Evolutionary conservation across 1,140 invertebrate species (phyloP).

Genomic region (Drosophila pseudoobscura): DNA sequence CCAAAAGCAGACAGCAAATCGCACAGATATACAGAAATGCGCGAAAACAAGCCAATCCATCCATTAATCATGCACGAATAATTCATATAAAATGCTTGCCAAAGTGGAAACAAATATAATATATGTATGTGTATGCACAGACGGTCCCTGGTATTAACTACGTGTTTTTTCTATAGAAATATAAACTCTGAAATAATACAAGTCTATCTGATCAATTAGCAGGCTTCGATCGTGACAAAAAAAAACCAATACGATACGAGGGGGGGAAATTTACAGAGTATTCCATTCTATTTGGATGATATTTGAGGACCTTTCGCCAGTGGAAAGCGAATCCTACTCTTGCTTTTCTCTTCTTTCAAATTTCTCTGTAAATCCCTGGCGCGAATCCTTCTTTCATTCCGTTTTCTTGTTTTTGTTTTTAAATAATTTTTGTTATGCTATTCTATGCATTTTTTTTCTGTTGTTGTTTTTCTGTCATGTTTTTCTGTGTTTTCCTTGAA

Average conservation of each 20-base stretch:
- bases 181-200: too few relatives aligned
- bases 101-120: background rate
- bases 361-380: conserved; percentile 22
- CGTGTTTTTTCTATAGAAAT: too few relatives aligned
- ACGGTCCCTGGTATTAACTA: conserved; percentile 3
- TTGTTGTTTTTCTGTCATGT: too few relatives aligned
- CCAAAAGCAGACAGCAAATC: conserved; percentile 34
- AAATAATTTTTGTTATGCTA: background rate
- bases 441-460: too few relatives aligned
- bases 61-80: conserved; percentile 48
- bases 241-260: too few relatives aligned
- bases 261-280: too few relatives aligned
- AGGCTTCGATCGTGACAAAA: too few relatives aligned
- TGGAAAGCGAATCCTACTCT: too few relatives aligned
- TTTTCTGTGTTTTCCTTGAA: conserved; percentile 19
- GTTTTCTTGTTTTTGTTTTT: background rate
- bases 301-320: too few relatives aligned
- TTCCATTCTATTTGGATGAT: too few relatives aligned
- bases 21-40: conserved; percentile 1
- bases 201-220: too few relatives aligned
- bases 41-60: conserved; percentile 13
- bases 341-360: conserved; percentile 12
- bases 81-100: conserved; percentile 35
- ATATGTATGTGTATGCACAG: background rate
- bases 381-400: background rate